phyloP scores from a whole-genome alignment of 2,888 invertebrate species.

The Drosophila paramelanica region DNA sequence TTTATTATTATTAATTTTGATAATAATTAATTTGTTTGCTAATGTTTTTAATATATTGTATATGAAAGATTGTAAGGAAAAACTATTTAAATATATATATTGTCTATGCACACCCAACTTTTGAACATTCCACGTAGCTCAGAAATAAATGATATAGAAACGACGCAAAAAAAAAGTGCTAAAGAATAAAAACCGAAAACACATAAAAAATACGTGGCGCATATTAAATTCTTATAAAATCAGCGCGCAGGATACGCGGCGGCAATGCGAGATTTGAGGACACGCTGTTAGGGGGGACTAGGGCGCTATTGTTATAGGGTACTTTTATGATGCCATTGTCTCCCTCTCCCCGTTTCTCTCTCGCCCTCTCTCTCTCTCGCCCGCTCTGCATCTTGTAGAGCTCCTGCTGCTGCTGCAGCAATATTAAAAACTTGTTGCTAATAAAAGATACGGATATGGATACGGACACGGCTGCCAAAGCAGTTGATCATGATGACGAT shows the following conservation, averaged over 20 bases:
- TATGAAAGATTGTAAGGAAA: no score
- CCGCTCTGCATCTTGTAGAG: conserved; percentile 10
- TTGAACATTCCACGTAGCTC: not conserved
- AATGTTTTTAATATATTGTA: no score
- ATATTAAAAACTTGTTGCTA: conserved; percentile 82
- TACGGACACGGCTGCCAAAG: conserved; percentile 44
- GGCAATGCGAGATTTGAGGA: conserved; percentile 38
- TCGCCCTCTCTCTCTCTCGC: not conserved
- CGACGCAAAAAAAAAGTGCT: conserved; percentile 30
- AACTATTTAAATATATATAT: no score
- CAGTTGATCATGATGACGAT: conserved; percentile 43
- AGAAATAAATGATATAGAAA: conserved; percentile 50
- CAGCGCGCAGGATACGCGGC: conserved; percentile 50
- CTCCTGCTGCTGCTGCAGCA: conserved; percentile 59
- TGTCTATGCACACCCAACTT: not conserved
- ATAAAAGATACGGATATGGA: conserved; percentile 65
- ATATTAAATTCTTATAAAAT: conserved; percentile 80
- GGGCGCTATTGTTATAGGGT: conserved; percentile 66
- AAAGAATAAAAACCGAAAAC: conserved; percentile 48
- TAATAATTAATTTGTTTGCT: no score
- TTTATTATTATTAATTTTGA: no score
- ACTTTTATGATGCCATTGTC: conserved; percentile 62
- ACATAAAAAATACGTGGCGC: conserved; percentile 65
- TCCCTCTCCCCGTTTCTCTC: conserved; percentile 7
- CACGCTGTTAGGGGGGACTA: conserved; percentile 41